These are phyloP conservation scores for Diloba caeruleocephala DNA, from an alignment of 2,888 invertebrate genomes.

Conservation along the genomic window DNA sequence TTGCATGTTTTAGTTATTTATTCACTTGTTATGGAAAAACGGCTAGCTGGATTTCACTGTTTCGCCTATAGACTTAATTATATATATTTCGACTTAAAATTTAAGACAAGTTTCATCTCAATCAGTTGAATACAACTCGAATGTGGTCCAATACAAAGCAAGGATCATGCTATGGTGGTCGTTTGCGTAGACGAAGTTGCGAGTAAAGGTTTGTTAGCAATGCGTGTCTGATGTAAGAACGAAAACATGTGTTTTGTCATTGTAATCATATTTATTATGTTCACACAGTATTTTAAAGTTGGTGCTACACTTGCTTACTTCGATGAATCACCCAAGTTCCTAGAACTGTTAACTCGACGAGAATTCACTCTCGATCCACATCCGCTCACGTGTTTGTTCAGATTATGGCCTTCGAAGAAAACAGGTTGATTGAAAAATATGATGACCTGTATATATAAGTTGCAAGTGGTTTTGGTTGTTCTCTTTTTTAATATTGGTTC, in stretches of 20 bases:
- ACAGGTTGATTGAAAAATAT: constrained; percentile 18
- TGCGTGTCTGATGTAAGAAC: no score
- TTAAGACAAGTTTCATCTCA: no score
- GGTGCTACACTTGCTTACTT: constrained; percentile 16
- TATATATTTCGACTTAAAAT: no score
- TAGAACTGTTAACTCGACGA: constrained; percentile 47
- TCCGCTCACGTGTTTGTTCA: constrained; percentile 61
- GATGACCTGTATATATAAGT: constrained; percentile 23
- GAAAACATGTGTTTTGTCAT: constrained; percentile 13
- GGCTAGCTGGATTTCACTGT: no score
- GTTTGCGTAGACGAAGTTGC: no score
- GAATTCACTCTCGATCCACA: constrained; percentile 71
- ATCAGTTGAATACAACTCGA: no score
- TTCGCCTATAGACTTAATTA: no score
- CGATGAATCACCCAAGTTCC: constrained; percentile 50
- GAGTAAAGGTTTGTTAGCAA: no score
- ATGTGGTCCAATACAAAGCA: no score
- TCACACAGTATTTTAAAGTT: constrained; percentile 9
- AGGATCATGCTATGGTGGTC: no score
- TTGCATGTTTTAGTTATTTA: no score
- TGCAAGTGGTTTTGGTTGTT: constrained; percentile 1
- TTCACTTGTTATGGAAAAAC: no score
- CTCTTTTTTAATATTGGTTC: neutral
- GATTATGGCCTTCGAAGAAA: constrained; percentile 34
- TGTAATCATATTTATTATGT: constrained; percentile 33